Percentiles rank a stretch among this genome's conserved stretches.
phyloP scores from a whole-genome alignment of 2,113 vertebrate genomes.

The Eretmochelys imbricata region DNA sequence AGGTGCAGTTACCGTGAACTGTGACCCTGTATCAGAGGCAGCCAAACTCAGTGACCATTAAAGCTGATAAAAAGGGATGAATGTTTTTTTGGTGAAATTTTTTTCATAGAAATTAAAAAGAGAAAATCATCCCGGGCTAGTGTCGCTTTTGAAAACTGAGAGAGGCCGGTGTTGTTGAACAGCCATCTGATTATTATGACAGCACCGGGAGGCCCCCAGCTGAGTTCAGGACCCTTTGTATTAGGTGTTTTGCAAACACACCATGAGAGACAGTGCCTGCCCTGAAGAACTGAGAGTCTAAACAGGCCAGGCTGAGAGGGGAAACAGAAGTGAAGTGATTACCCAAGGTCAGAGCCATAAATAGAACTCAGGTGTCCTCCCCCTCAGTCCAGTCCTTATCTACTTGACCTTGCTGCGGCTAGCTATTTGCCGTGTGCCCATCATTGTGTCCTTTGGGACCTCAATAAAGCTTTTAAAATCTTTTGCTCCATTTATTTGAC shows the following conservation, averaged over 20 bases:
- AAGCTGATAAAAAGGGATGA: background rate
- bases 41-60: background rate
- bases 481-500: conserved; percentile 10
- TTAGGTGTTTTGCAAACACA: background rate
- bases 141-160: background rate
- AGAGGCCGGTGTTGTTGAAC: background rate
- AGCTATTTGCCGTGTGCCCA: accelerated
- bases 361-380: background rate
- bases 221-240: background rate
- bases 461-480: background rate
- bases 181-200: accelerated
- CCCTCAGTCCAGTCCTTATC: background rate
- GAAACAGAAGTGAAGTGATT: background rate
- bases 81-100: background rate
- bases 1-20: background rate
- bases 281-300: background rate
- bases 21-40: background rate
- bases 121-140: background rate
- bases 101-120: background rate
- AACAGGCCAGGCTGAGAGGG: background rate
- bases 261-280: background rate
- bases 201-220: accelerated
- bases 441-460: background rate
- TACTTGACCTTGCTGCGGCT: background rate
- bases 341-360: background rate